A percentile compares a stretch with the other conserved stretches of the same genome.
Evolutionary conservation across 2,113 vertebrate genomes (phyloP).

Genomic region (Python bivittatus): DNA sequence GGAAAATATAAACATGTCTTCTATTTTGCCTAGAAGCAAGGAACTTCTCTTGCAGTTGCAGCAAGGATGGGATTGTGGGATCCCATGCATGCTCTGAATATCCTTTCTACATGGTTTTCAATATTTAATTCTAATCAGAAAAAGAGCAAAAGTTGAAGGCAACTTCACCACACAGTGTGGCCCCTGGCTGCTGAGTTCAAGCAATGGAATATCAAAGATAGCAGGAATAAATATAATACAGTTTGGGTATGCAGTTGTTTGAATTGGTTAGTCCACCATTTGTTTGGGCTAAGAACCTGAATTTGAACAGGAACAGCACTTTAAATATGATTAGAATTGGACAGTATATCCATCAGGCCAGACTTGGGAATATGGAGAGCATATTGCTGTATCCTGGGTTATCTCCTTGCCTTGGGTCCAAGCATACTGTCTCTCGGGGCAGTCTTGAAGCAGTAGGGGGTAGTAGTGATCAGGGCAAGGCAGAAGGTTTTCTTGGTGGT

Average conservation of each 20-base stretch:
- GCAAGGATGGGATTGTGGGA: neutral
- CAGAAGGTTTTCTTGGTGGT: too few species aligned
- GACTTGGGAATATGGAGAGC: too few species aligned
- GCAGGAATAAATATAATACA: neutral
- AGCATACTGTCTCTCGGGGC: too few species aligned
- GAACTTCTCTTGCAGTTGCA: slow-evolving; percentile 26
- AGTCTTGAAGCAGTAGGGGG: too few species aligned
- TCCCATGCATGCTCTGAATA: neutral
- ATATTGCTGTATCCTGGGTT: too few species aligned
- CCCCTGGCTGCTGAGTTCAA: slow-evolving; percentile 8
- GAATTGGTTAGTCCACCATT: neutral
- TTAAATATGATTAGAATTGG: neutral
- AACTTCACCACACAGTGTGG: neutral
- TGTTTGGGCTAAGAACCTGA: neutral
- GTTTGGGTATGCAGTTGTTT: neutral
- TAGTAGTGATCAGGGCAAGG: too few species aligned
- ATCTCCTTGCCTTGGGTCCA: neutral
- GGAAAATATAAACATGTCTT: too few species aligned
- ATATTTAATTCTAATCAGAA: neutral
- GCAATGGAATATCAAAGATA: neutral
- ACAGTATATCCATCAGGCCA: neutral
- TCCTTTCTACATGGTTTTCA: slow-evolving; percentile 1
- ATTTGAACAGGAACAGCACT: neutral
- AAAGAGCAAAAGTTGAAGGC: neutral
- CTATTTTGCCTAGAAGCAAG: too few species aligned